Evolutionary conservation across 2,113 vertebrate species (phyloP), one percentile per base, ranked within the genome.

Genomic region (Siniperca knerii): DNA sequence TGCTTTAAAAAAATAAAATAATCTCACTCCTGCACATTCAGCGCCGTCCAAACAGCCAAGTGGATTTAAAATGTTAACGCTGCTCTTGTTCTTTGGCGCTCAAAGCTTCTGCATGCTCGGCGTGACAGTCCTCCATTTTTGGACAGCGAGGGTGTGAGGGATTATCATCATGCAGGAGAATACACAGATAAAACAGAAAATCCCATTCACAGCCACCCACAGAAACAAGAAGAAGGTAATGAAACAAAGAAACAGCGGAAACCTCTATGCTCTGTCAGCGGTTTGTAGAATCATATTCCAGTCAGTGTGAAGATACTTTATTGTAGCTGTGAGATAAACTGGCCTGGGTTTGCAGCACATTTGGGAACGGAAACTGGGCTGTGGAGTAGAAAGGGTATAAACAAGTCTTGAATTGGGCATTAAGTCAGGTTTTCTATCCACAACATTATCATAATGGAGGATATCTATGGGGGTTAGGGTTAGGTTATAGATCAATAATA

Each of bases 201-300:
- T 83, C 77, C 77, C 66, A 46, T 65, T 77, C 44, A 29, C 35
- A 16, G 35, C 77, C 86, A 15, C 77, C 86, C 86, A 87, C 81
- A 55, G 71, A 44, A 23, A 20, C 52, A 18, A 54, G 46, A 62
- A 9, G n/a, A 62, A 20, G 66, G 29, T 16, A 12, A 11, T 46
- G 58, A 23, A 33, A 64, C 15, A 79, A 44, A 37, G 40, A 23
- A 16, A 15, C 15, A 3, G 61, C 7, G 6, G 60, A 60, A 55
- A 48, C 58, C 58, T 50, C 50, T 0, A 2, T 3, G 64, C 61
- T 68, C 58, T 37, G 79, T 82, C 79, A 75, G 84, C 18, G 3
- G 23, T 40, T 65, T 58, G 40, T 16, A 37, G 55, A 61, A 16
- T 44, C 40, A 23, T 15, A 0, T 25, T 46, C 13, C 20, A 44